phyloP scores from a whole-genome alignment of 2,113 vertebrate genomes.

The Chinchilla lanigera region DNA sequence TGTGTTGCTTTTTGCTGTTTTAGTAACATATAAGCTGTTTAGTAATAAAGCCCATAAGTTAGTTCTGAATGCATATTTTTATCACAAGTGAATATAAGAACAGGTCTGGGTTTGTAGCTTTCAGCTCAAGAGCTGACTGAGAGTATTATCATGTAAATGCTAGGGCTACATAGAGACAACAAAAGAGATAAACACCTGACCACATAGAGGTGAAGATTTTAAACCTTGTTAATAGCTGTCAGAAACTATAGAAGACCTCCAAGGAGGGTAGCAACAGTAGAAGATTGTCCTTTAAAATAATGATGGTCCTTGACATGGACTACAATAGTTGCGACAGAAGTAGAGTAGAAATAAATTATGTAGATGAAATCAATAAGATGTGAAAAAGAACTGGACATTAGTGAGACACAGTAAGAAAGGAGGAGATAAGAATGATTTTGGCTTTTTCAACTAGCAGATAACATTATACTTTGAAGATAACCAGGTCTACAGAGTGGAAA shows the following conservation, averaged over 20 bases:
- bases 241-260: background rate
- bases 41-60: background rate
- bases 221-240: conserved; percentile 29
- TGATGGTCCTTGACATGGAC: background rate
- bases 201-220: background rate
- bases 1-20: background rate
- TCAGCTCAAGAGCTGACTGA: background rate
- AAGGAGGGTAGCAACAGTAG: background rate
- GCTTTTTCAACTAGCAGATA: background rate
- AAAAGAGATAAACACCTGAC: background rate
- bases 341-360: conserved; percentile 3
- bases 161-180: background rate
- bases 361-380: conserved; percentile 38
- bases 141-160: background rate
- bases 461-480: conserved; percentile 23
- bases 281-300: conserved; percentile 46
- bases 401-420: background rate
- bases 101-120: background rate
- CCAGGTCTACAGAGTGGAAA: background rate
- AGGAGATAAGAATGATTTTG: background rate
- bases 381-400: conserved; percentile 3
- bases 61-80: background rate
- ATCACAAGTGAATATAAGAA: background rate
- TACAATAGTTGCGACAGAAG: background rate
- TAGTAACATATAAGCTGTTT: background rate